Evolutionary conservation across 2,113 vertebrate genomes (phyloP).

Genomic region (Hiodon alosoides): DNA sequence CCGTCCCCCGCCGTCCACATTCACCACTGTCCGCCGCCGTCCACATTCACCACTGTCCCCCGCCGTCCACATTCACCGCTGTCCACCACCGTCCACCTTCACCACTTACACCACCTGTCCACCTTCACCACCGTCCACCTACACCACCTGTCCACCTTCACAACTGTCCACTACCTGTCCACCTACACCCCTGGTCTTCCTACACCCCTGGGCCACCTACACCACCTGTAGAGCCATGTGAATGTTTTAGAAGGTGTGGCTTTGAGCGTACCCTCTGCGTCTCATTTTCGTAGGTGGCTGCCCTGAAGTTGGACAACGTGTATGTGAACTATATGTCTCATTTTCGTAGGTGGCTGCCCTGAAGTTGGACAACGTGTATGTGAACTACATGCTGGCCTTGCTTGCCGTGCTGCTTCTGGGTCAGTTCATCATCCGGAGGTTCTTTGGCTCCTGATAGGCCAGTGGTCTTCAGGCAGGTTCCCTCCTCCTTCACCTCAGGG

Average conservation of each 20-base stretch:
- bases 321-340: no score
- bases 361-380: conserved; percentile 52
- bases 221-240: no score
- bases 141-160: not conserved
- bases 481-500: not conserved
- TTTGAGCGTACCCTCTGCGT: not conserved
- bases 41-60: no score
- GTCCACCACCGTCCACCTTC: no score
- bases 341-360: conserved; percentile 55
- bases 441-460: conserved; percentile 52
- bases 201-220: no score
- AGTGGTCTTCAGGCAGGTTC: not conserved
- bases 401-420: conserved; percentile 53
- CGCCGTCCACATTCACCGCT: no score
- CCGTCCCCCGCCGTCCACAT: no score
- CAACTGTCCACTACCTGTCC: not conserved
- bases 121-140: not conserved
- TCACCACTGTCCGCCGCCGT: no score
- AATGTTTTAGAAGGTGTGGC: not conserved
- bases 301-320: conserved; percentile 52
- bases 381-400: conserved; percentile 48
- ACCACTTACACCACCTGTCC: no score
- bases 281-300: conserved; percentile 53
- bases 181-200: no score
- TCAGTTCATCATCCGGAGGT: conserved; percentile 55